Conservation (phyloP, 2,113 vertebrate species). For the Corythoichthys intestinalis region DNA sequence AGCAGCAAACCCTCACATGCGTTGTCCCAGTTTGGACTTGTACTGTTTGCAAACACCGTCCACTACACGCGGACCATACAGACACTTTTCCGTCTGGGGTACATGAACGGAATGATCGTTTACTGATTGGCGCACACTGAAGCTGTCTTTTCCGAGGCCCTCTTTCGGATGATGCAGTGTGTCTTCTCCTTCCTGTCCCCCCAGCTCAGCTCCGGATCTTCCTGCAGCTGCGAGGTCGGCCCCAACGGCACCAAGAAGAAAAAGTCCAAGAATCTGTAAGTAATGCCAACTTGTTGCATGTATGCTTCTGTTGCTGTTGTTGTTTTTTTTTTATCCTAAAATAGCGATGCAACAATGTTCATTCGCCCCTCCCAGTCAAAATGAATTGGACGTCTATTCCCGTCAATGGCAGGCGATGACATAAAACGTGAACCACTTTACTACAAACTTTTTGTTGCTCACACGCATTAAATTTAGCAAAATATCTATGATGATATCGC, state of each 20-base stretch:
- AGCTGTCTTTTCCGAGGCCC: conserved; percentile 19
- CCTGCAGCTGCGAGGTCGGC: conserved; percentile 77
- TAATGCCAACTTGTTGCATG: conserved; percentile 37
- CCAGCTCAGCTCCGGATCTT: conserved; percentile 79
- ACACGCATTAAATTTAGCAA: no score
- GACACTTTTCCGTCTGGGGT: conserved; percentile 21
- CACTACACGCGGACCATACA: conserved; percentile 16
- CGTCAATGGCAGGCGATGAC: not conserved
- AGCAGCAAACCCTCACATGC: conserved; percentile 52
- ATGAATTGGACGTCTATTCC: no score
- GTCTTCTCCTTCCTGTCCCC: conserved; percentile 67
- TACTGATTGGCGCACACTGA: conserved; percentile 5
- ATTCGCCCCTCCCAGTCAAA: no score
- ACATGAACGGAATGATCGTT: conserved; percentile 46
- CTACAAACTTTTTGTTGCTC: no score
- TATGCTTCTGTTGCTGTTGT: not conserved
- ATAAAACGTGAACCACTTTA: no score
- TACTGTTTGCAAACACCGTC: conserved; percentile 33
- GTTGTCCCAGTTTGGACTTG: conserved; percentile 20
- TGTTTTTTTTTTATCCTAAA: not conserved
- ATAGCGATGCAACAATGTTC: not conserved
- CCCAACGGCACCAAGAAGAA: conserved; percentile 80
- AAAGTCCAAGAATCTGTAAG: conserved; percentile 89
- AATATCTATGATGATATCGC: no score
- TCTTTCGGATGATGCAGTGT: conserved; percentile 71